Base-by-base conservation (phyloP, 2,113 vertebrate species). In the Talpa occidentalis region DNA sequence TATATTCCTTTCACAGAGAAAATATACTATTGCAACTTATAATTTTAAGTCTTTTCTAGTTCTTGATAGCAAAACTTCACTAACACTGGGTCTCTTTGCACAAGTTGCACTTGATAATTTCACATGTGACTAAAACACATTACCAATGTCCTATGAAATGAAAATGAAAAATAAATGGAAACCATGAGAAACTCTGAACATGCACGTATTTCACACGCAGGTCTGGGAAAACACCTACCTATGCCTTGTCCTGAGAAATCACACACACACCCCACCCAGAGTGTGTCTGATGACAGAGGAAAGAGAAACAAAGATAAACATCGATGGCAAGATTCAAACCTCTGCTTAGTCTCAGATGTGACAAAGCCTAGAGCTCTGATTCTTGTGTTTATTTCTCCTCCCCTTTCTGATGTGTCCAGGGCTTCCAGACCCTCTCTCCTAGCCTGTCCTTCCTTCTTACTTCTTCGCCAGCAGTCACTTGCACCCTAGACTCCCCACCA, bases 111-210 rank as follows among this genome's bases (percentile, higher is more conserved):
- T 54, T 62, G 80, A 91, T 76, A 88, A 88, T 66, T 66, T 44
- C 52, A 79, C 28, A 17, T 40, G 35, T 44, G 30, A 60, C n/a
- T 81, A 79, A 70, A 93, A 93, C 76, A 11, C 17, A 54, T 82
- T 95, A 52, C 28, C 9, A 40, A 69, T 70, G 22, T 19, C 59
- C 22, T 83, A 16, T 73, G 35, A 91, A 86, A 85, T 70, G 44
- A 84, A 93, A 79, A 76, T 49, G 60, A 79, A 80, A 90, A 94
- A 44, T n/a, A 9, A 93, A 72, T 64, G 37, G 26, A 60, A 94
- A 93, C 60, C 47, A 79, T 26, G 47, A 92, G 64, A 95, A 95
- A 80, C 37, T 70, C 72, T 37, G 35, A 95, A 85, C 52, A 81
- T 28, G 32, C 60, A 47, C 14, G 62, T 26, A 79, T 88, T 88